These are phyloP conservation scores for Neogale vison DNA, from an alignment of 2,113 vertebrate genomes.

Conservation along the genomic window DNA sequence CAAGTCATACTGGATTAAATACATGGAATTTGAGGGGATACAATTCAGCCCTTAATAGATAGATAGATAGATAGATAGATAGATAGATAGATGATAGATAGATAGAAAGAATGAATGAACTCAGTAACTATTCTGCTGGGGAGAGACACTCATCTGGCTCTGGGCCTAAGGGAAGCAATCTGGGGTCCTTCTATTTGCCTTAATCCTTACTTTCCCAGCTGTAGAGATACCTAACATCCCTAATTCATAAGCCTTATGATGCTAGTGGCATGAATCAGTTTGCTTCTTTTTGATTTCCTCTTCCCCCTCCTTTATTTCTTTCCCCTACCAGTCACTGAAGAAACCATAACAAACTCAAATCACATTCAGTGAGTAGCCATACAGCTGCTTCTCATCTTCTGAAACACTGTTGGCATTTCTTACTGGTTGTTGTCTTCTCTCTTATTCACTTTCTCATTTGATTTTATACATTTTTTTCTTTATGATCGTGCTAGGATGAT, in stretches of 20 bases:
- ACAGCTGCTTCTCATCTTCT: not conserved
- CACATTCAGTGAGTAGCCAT: not conserved
- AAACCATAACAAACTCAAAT: not conserved
- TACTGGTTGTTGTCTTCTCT: not conserved
- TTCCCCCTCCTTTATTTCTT: not conserved
- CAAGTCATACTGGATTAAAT: not conserved
- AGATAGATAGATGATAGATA: not conserved
- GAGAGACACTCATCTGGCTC: not conserved
- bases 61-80: not conserved
- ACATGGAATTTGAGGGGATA: not conserved
- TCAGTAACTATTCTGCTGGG: not conserved
- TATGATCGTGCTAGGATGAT: not conserved
- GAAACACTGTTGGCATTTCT: not conserved
- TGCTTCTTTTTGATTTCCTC: not conserved
- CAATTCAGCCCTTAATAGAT: not conserved
- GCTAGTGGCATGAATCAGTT: not conserved
- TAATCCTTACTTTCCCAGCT: not conserved
- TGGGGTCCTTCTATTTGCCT: not conserved
- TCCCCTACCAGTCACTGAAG: not conserved
- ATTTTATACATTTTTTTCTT: not conserved
- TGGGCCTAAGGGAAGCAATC: not conserved
- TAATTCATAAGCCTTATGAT: not conserved
- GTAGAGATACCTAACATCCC: not conserved
- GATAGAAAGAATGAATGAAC: not conserved
- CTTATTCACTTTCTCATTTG: not conserved